Conservation (phyloP, 2,113 vertebrate species). For the Microcebus griseorufus region DNA sequence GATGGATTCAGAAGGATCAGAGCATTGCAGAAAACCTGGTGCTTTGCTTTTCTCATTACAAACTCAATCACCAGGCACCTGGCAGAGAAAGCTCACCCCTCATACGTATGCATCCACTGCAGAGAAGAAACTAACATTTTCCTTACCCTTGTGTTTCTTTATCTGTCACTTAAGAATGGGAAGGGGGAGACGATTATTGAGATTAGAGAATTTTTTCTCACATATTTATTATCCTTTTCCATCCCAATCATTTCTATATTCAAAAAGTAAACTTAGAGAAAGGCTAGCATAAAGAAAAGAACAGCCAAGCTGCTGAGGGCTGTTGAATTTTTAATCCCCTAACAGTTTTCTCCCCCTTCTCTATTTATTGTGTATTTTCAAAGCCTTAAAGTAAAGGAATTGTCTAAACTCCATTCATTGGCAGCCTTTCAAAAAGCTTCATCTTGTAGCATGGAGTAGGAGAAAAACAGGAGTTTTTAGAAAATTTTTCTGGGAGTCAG, state of each 20-base stretch:
- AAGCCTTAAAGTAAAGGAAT: constrained; percentile 10
- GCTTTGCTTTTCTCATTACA: background rate
- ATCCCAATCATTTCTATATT: constrained; percentile 7
- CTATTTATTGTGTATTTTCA: constrained; percentile 61
- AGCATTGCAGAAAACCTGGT: background rate
- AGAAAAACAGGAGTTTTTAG: constrained; percentile 5
- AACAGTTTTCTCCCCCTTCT: constrained; percentile 2
- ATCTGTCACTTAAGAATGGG: background rate
- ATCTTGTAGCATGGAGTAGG: background rate
- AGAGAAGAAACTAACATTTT: background rate
- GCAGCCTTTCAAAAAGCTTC: constrained; percentile 41
- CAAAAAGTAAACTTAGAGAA: constrained; percentile 11
- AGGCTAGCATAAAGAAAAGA: background rate
- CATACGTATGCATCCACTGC: fast-evolving
- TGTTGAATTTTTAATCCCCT: constrained; percentile 63
- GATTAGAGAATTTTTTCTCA: no score
- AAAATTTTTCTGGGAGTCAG: background rate
- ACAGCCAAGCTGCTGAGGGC: constrained; percentile 23
- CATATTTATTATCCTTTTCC: constrained; percentile 5
- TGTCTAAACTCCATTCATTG: constrained; percentile 21
- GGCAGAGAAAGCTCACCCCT: background rate
- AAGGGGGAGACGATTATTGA: background rate
- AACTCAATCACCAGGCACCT: background rate
- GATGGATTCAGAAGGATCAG: background rate
- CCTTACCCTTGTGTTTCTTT: background rate